Evolutionary conservation across 2,888 invertebrate species (phyloP), one percentile per base, ranked within the genome.

Genomic region (Xylocampa areola): DNA sequence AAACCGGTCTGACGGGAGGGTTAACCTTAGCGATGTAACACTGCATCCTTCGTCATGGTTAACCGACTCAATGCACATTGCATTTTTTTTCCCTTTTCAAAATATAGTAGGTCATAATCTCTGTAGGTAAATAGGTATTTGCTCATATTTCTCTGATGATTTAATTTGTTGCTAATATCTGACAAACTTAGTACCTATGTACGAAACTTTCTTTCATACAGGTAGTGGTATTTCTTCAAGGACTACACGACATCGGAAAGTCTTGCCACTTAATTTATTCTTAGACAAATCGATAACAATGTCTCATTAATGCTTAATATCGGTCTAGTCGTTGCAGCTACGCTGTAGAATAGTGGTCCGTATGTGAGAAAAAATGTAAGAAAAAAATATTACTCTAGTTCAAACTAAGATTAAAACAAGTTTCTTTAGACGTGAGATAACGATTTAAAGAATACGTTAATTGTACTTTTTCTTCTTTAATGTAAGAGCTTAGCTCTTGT

Each of bases 1-100:
- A 40, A 70, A 73, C 73, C 64, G 61, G 73, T 73, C 37, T 17
- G 23, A 19, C 51, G 37, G 37, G 47, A 43, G 40, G 32, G 14
- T 5, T 50, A 39, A 61, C 64, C 23, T 48, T 43, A 52, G 44
- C 45, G 21, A n/a, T 25, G 21, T 41, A 48, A 43, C 30, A 48
- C 52, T 44, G 58, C 45, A 62, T 52, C 61, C 44, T 55, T 41
- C 39, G 37, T 29, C 52, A 33, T 32, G 59, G 43, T 23, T 39
- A 37, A 43, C 36, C 30, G 25, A 49, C 37, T 35, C 50, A 35
- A 23, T 7, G 32, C 13, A 25, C 35, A 13, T 32, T 48, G 40
- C 33, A 57, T 51, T 60, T 50, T 37, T 51, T 54, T 37, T 23
- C 19, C 17, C 6, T 6, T 14, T 21, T 21, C 2, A 41, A 41